Evolutionary conservation across 2,888 invertebrate genomes (phyloP), one percentile per base, ranked within the genome.

Genomic region (Hyppa rectilinea): DNA sequence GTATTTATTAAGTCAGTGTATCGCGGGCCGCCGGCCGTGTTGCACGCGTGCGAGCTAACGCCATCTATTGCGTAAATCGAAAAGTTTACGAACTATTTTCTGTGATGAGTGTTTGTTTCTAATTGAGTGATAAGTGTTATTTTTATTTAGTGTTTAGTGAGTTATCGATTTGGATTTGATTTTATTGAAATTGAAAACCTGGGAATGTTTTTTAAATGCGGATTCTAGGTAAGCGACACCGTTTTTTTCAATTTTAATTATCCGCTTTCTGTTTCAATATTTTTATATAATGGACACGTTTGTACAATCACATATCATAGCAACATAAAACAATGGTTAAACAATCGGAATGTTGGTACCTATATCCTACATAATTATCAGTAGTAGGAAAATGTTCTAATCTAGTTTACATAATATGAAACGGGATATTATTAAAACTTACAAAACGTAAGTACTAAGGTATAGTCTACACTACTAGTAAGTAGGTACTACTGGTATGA

Each of bases 21-120:
- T 36, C 69, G 69, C 60, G 64, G 65, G 12, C 60, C 2, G 55
- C 58, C 65, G 71, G 58, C 43, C 45, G 53, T 47, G 59, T 50
- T 36, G 71, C 73, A 73, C 82, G 84, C 26, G 52, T 45, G 20
- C 9, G 12, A 10, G 0, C 0, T 4, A 10, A 29, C 60, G 69
- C 60, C 64, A 59, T 60, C 72, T 70, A 31, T 29, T 36, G 63
- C 12, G 50, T n/a, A 47, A 10, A 58, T 66, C 65, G 67, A 64
- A 81, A 83, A 83, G 80, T 83, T 83, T 75, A 17, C 77, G 73
- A 75, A 71, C 53, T 12, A 40, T 38, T 63, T 55, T 20, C 56
- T 23, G 76, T 75, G 70, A 43, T 68, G 63, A 69, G 45, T 75
- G 70, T 60, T 36, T 58, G 17, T 73, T 66, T 66, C 59, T 61